Conservation (phyloP, 1,140 invertebrate species). For the Brachionus sp. region DNA sequence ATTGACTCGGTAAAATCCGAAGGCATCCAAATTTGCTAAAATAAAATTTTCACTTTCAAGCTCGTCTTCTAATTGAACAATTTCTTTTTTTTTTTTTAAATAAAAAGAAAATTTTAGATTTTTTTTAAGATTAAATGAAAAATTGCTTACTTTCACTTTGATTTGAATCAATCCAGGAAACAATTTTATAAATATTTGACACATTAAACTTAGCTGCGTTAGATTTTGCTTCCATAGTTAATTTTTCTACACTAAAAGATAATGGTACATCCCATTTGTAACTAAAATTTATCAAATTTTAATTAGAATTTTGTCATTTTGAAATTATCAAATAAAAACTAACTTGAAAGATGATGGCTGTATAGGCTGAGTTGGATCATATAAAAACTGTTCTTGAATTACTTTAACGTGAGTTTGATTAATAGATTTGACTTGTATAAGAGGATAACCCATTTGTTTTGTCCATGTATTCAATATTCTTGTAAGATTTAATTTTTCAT, state of each 20-base stretch:
- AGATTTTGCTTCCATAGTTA: slow-evolving; percentile 46
- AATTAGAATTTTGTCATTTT: background rate
- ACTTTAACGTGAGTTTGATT: slow-evolving; percentile 58
- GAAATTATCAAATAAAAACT: background rate
- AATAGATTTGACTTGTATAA: slow-evolving; percentile 50
- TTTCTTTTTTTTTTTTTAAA: background rate
- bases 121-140: background rate
- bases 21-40: slow-evolving; percentile 79
- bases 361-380: slow-evolving; percentile 49
- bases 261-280: slow-evolving; percentile 75
- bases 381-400: slow-evolving; percentile 55
- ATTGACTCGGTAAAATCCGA: slow-evolving; percentile 82
- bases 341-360: slow-evolving; percentile 22
- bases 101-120: background rate
- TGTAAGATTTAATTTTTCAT: slow-evolving; percentile 47
- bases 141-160: background rate
- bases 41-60: slow-evolving; percentile 64
- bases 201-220: background rate
- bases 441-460: slow-evolving; percentile 56
- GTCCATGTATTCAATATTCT: slow-evolving; percentile 60
- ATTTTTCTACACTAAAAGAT: slow-evolving; percentile 68
- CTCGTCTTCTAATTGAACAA: background rate
- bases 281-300: slow-evolving; percentile 48
- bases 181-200: background rate
- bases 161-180: background rate